Percentiles rank a stretch among this genome's conserved stretches.
Conservation (phyloP, 2,113 vertebrate species). For the Aegithalos caudatus region DNA sequence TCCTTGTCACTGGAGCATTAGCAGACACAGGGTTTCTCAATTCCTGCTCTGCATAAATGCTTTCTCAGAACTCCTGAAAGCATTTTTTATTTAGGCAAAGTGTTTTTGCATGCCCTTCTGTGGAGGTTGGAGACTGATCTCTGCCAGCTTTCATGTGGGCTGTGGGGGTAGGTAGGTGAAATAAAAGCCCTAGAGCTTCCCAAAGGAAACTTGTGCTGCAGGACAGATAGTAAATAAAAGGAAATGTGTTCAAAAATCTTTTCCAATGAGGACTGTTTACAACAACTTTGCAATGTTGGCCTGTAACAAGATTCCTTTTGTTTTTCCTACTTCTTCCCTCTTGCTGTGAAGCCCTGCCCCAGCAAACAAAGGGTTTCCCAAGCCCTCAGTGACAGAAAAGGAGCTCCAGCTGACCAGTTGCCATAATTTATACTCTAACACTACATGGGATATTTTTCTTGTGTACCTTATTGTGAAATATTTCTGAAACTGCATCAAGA, state of each 20-base stretch:
- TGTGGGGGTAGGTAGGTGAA: not conserved
- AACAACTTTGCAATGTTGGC: not conserved
- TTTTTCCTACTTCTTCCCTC: not conserved
- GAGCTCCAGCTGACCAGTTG: not conserved
- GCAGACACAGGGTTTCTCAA: not conserved
- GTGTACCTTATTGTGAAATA: not conserved
- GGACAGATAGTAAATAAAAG: not conserved
- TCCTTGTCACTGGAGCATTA: not conserved
- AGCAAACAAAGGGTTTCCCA: not conserved
- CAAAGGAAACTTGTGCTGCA: not conserved
- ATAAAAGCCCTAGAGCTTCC: not conserved
- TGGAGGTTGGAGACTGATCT: not conserved
- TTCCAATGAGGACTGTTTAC: not conserved
- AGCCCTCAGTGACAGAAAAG: not conserved
- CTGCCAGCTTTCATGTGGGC: not conserved
- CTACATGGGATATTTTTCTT: not conserved
- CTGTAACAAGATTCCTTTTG: not conserved
- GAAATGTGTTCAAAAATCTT: not conserved
- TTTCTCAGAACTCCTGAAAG: constrained; percentile 3
- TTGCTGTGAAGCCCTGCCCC: not conserved
- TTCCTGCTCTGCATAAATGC: not conserved
- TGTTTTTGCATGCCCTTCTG: not conserved
- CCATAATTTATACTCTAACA: not conserved
- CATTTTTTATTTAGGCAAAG: not conserved
- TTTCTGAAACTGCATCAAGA: not conserved